Evolutionary conservation across 2,113 vertebrate genomes (phyloP).

Genomic region (Microcebus lehilahytsara): DNA sequence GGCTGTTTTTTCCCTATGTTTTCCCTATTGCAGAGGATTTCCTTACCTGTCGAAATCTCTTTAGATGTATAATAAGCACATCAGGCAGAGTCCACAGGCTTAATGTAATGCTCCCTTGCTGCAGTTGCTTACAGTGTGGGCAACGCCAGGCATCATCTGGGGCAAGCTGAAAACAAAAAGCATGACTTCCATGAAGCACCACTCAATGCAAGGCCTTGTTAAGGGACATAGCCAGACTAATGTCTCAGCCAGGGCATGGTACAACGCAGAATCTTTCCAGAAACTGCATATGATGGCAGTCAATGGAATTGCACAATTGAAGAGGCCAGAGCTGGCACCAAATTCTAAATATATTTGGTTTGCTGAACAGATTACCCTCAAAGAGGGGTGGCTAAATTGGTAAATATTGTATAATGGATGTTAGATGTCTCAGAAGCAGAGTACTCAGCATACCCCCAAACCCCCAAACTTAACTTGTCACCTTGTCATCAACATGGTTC

Average conservation of each 20-base stretch:
- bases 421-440: neutral
- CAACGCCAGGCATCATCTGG: conserved; percentile 98
- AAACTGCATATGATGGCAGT: neutral
- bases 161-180: conserved; percentile 89
- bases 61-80: conserved; percentile 97
- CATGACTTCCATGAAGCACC: neutral
- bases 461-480: neutral
- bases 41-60: conserved; percentile 96
- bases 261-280: neutral
- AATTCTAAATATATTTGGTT: neutral
- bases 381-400: neutral
- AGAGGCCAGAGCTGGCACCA: neutral
- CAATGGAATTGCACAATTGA: neutral
- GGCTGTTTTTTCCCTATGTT: no score
- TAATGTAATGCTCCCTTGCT: conserved; percentile 97
- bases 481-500: neutral
- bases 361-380: neutral
- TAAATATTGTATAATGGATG: neutral
- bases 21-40: neutral
- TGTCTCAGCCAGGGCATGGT: neutral
- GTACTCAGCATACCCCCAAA: neutral
- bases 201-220: neutral
- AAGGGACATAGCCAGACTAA: neutral
- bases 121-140: conserved; percentile 98
- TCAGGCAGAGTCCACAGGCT: conserved; percentile 98